Conservation (phyloP, 53 echinoderm and acorn worm species). For the Arbacia lixula region DNA sequence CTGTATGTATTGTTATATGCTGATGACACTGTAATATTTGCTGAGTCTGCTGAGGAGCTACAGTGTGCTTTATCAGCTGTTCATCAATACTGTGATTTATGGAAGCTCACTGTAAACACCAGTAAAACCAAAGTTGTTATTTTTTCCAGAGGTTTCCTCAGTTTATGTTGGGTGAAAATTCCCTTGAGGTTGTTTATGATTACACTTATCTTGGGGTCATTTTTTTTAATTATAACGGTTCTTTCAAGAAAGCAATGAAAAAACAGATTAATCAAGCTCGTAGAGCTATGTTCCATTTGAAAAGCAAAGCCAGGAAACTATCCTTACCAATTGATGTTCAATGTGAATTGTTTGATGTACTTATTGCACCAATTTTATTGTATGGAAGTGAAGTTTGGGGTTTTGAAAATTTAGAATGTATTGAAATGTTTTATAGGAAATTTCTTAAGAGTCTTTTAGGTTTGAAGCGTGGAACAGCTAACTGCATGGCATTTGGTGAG, state of each 20-base stretch:
- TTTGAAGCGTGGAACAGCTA: constrained; percentile 7
- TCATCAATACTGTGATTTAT: not conserved
- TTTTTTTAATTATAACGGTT: too few species aligned
- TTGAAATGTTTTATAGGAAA: constrained; percentile 37
- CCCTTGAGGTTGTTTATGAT: constrained; percentile 29
- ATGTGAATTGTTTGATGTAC: constrained; percentile 1
- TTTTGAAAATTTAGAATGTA: not conserved
- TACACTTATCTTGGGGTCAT: constrained; percentile 44
- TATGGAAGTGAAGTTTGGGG: constrained; percentile 57
- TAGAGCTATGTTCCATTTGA: constrained; percentile 29
- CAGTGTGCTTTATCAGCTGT: not conserved
- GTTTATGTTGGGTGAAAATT: constrained; percentile 15
- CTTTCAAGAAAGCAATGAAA: constrained; percentile 33
- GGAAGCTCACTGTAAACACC: constrained; percentile 7
- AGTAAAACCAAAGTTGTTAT: constrained; percentile 43
- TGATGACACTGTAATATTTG: not conserved
- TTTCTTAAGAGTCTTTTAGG: constrained; percentile 16
- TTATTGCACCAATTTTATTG: constrained; percentile 9
- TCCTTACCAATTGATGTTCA: constrained; percentile 7
- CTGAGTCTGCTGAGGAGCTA: not conserved
- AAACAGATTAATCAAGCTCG: constrained; percentile 46
- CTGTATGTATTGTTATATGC: not conserved
- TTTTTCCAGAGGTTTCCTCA: not conserved
- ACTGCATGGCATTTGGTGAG: constrained; percentile 46
- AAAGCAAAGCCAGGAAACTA: constrained; percentile 1